Conservation (phyloP, 2,888 invertebrate species). For the Adineta ricciae region DNA sequence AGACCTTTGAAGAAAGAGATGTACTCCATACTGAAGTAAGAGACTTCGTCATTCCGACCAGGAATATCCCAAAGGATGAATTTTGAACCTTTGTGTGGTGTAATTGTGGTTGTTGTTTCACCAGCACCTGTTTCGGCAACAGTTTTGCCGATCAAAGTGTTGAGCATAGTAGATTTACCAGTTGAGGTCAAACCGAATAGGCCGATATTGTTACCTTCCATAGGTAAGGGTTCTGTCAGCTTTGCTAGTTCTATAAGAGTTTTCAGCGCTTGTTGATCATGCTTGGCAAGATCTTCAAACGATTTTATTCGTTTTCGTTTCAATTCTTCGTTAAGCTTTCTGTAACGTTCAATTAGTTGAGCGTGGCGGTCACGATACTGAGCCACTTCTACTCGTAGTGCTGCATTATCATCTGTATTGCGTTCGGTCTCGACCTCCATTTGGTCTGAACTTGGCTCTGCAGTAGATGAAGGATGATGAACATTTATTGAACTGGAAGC, state of each 20-base stretch:
- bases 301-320: too few species aligned
- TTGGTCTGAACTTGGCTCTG: too few species aligned
- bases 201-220: background rate
- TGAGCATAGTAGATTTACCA: background rate
- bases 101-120: background rate
- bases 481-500: too few species aligned
- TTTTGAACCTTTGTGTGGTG: background rate
- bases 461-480: too few species aligned
- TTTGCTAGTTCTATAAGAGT: background rate
- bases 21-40: background rate
- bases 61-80: background rate
- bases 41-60: background rate
- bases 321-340: too few species aligned
- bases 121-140: background rate
- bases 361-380: too few species aligned
- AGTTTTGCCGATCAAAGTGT: background rate
- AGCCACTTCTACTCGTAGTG: too few species aligned
- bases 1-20: background rate
- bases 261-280: background rate
- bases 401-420: too few species aligned
- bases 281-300: background rate
- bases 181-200: background rate
- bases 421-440: too few species aligned
- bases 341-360: too few species aligned
- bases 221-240: background rate